These are phyloP conservation scores for Pitta sordida DNA, from an alignment of 2,113 vertebrate species.

Conservation along the genomic window DNA sequence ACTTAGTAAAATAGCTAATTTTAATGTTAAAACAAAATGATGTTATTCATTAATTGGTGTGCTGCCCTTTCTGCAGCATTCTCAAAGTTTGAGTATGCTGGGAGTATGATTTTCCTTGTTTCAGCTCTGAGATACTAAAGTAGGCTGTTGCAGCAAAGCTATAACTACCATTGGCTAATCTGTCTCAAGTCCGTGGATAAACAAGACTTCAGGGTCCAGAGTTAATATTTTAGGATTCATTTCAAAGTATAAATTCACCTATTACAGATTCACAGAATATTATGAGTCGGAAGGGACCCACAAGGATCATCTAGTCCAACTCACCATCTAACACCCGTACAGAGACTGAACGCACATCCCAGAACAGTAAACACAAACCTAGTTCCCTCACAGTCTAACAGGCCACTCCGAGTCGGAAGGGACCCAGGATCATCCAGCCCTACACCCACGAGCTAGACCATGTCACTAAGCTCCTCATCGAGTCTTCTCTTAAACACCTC, in stretches of 20 bases:
- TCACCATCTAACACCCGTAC: too few species aligned
- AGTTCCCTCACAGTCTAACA: too few species aligned
- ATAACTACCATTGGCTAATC: not conserved
- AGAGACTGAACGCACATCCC: too few species aligned
- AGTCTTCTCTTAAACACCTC: too few species aligned
- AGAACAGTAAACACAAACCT: too few species aligned
- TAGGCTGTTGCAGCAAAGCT: not conserved
- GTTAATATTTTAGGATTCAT: not conserved
- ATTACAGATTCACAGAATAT: too few species aligned
- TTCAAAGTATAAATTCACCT: not conserved
- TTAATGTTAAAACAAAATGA: not conserved
- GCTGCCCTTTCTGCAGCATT: not conserved
- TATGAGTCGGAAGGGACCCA: too few species aligned
- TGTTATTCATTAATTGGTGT: not conserved
- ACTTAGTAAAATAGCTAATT: not conserved
- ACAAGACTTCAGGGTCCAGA: not conserved
- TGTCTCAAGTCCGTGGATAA: not conserved
- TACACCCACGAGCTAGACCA: too few species aligned
- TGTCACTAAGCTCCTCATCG: too few species aligned
- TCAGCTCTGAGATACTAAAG: not conserved
- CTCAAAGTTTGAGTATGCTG: not conserved
- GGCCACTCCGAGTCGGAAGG: too few species aligned
- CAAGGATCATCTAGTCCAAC: too few species aligned
- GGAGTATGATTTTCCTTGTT: not conserved
- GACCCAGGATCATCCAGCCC: too few species aligned